These are phyloP conservation scores for Xyrauchen texanus DNA, from an alignment of 2,113 vertebrate genomes.

Conservation along the genomic window DNA sequence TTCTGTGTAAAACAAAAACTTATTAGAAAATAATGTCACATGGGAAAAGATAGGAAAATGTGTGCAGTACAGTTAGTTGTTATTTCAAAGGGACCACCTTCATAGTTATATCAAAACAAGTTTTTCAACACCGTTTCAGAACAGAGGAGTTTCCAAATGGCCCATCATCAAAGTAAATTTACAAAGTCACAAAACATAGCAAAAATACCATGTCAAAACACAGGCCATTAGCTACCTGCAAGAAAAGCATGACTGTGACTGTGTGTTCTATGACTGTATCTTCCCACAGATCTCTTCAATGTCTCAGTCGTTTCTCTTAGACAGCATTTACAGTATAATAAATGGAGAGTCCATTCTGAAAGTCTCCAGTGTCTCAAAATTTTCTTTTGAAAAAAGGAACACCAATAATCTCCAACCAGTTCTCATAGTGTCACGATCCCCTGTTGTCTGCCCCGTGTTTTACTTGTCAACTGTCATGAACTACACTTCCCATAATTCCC, in stretches of 20 bases:
- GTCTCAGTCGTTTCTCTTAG: too few species aligned
- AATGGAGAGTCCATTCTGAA: too few species aligned
- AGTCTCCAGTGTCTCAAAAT: too few species aligned
- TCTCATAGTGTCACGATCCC: too few species aligned
- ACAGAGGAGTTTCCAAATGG: background rate
- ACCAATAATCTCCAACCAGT: too few species aligned
- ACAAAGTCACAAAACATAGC: background rate
- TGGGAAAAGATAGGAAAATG: background rate
- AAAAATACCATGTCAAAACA: background rate
- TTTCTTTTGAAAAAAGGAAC: too few species aligned
- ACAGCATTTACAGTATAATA: too few species aligned
- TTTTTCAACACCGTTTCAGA: background rate
- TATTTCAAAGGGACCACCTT: slow-evolving; percentile 13
- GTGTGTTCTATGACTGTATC: background rate
- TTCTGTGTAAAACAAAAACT: slow-evolving; percentile 32
- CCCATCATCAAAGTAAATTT: slow-evolving; percentile 12
- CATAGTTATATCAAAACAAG: slow-evolving; percentile 17
- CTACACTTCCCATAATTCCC: too few species aligned
- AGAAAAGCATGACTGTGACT: slow-evolving; percentile 13
- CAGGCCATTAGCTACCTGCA: background rate
- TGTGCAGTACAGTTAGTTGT: slow-evolving; percentile 14
- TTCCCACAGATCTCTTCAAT: too few species aligned
- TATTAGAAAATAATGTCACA: slow-evolving; percentile 27
- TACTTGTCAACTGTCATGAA: too few species aligned
- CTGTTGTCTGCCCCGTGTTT: too few species aligned